These are phyloP conservation scores for Gadus chalcogrammus DNA, from an alignment of 2,113 vertebrate genomes.

Conservation along the genomic window DNA sequence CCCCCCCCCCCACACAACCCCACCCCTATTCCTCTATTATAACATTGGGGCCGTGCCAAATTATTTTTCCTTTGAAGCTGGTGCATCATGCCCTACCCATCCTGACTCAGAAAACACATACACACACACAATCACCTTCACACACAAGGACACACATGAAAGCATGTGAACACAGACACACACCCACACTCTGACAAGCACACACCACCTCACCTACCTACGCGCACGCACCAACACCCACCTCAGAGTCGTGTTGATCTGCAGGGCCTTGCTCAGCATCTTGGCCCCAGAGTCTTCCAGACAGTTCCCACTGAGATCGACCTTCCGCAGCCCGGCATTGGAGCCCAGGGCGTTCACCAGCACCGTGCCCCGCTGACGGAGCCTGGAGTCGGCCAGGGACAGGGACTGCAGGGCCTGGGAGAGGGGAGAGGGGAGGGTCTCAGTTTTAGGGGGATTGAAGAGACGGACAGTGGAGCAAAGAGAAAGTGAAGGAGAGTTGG, in stretches of 20 bases:
- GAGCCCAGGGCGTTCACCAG: constrained; percentile 87
- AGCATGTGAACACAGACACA: neutral
- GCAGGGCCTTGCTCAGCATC: constrained; percentile 89
- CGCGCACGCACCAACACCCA: constrained; percentile 30
- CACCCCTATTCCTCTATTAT: neutral
- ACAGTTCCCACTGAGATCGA: constrained; percentile 87
- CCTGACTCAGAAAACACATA: neutral
- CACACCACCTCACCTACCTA: constrained; percentile 64
- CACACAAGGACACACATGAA: neutral
- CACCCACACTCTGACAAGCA: neutral
- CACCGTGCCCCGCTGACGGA: constrained; percentile 83
- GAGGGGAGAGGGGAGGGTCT: neutral
- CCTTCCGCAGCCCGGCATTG: constrained; percentile 82
- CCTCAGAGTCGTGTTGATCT: constrained; percentile 79
- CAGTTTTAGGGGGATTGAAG: no score
- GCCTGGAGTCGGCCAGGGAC: constrained; percentile 82
- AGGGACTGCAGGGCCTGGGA: constrained; percentile 81
- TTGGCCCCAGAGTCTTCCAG: constrained; percentile 88
- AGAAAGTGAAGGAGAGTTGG: no score
- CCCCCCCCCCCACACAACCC: neutral
- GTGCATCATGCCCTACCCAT: neutral
- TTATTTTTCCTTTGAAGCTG: neutral
- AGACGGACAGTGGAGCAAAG: no score
- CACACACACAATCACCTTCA: neutral
- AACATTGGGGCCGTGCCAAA: no score